Percentiles rank a stretch among this genome's conserved stretches.
Evolutionary conservation across 2,888 invertebrate species (phyloP).

Genomic region (Silvanus unidentatus): DNA sequence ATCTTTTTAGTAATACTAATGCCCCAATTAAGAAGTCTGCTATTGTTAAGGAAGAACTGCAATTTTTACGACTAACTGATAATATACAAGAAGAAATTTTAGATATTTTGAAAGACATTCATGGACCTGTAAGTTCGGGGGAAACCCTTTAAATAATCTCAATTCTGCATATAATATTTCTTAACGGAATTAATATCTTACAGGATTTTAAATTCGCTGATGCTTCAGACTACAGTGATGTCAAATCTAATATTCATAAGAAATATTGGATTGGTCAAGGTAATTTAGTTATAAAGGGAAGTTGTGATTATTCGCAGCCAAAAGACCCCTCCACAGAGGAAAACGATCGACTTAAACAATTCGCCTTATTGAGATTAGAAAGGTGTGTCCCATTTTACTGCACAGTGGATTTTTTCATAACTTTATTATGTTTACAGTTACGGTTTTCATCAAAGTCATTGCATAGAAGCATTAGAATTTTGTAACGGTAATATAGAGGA

Average conservation of each 20-base stretch:
- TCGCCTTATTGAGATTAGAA: constrained; percentile 66
- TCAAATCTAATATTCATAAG: constrained; percentile 60
- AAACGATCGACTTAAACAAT: constrained; percentile 61
- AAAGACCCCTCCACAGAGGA: constrained; percentile 54
- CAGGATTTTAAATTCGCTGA: constrained; percentile 50
- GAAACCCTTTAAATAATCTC: constrained; percentile 17
- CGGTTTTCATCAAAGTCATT: constrained; percentile 69
- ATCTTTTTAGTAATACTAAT: constrained; percentile 18
- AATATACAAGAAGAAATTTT: constrained; percentile 67
- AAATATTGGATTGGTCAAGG: constrained; percentile 75
- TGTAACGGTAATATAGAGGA: constrained; percentile 65
- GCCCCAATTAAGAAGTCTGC: constrained; percentile 42
- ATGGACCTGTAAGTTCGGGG: constrained; percentile 67
- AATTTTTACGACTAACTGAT: constrained; percentile 61
- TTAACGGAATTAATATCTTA: constrained; percentile 17
- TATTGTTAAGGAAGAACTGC: constrained; percentile 67
- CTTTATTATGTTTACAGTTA: constrained; percentile 48
- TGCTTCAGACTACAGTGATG: constrained; percentile 54
- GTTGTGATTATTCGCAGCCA: constrained; percentile 60
- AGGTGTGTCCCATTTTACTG: constrained; percentile 46
- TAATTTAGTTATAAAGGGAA: constrained; percentile 67
- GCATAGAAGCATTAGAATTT: constrained; percentile 65
- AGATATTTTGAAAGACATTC: constrained; percentile 67
- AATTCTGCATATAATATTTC: neutral
- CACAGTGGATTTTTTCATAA: constrained; percentile 1